phyloP scores from a whole-genome alignment of 37 sponge, comb jelly and placozoan genomes.

The Haliclona indistincta region DNA sequence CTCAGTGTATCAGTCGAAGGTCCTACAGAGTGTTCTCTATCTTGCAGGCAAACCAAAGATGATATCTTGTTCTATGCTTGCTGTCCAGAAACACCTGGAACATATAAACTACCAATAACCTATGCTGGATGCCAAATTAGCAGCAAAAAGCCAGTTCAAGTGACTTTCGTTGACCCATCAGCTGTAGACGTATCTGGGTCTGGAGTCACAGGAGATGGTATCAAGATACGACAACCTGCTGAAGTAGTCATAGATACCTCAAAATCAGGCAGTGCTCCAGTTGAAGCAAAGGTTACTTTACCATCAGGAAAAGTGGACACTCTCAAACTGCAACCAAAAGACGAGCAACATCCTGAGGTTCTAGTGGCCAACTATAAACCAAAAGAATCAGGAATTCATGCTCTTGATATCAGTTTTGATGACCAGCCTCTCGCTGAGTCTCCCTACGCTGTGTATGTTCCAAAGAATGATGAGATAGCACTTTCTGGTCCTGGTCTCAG shows the following conservation, averaged over 20 bases:
- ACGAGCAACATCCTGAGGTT: no score
- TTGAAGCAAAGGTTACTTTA: slow-evolving; percentile 23
- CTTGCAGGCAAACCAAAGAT: no score
- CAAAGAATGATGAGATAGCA: slow-evolving; percentile 34
- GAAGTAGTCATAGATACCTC: slow-evolving; percentile 42
- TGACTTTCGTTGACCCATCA: slow-evolving; percentile 69
- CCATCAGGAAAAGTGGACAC: slow-evolving; percentile 18
- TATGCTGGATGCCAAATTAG: no score
- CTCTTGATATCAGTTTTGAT: slow-evolving; percentile 55
- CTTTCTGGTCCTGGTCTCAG: slow-evolving; percentile 77
- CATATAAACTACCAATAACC: no score
- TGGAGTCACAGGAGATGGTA: slow-evolving; percentile 72
- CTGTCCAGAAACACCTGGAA: no score
- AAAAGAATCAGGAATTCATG: slow-evolving; percentile 45
- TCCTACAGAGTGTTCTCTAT: no score
- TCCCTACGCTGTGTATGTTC: slow-evolving; percentile 51
- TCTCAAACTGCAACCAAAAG: slow-evolving; percentile 13
- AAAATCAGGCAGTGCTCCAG: slow-evolving; percentile 37
- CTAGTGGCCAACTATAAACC: slow-evolving; percentile 56
- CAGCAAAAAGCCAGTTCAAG: slow-evolving; percentile 44
- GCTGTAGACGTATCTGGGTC: slow-evolving; percentile 64
- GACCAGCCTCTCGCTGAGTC: slow-evolving; percentile 62
- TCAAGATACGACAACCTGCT: slow-evolving; percentile 30
- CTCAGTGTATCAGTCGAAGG: slow-evolving; percentile 29
- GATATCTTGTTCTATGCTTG: no score